Base-by-base conservation (phyloP, 2,888 invertebrate genomes). In the Heliothis peltigera region DNA sequence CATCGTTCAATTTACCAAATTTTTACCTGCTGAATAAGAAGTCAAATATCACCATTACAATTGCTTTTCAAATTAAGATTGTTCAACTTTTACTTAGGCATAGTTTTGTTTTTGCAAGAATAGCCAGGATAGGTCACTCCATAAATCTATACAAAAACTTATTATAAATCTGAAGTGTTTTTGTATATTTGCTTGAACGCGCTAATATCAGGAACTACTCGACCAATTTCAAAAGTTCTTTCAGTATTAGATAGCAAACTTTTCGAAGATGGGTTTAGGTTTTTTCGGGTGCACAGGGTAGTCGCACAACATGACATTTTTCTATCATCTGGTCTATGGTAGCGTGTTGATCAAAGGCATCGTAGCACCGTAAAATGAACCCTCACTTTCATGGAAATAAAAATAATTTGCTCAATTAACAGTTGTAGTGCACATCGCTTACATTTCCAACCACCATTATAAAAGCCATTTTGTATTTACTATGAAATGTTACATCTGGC, bases 311-410 rank as follows among this genome's bases (percentile, higher is more conserved):
- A 43, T 35, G 48, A 62, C 46, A 71, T 62, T 74, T 12, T 72
- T 43, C 49, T 19, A 44, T 48, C 52, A 39, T 47, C 12, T 48
- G 58, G 58, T 71, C 74, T 66, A 61, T 57, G 52, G 35, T 80
- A 35, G 74, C 78, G 77, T 78, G 78, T 58, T 47, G 59, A 17
- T 54, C 69, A 62, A 25, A 64, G 64, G 63, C 70, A 60, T 74
- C 67, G 74, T 63, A 69, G 70, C 56, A 46, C 75, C 70, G 74
- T 74, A 25, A 70, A 68, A 77, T 78, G 70, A 68, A 77, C 78
- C 70, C 80, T 78, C 58, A 44, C 49, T 67, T 70, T 67, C 67
- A 65, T 64, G 61, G 80, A 74, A 77, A 70, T 65, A 43, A 60
- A 59, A 68, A 61, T 48, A 55, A 65, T 67, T 65, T 47, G 51